Evolutionary conservation across 2,888 invertebrate genomes (phyloP).

Genomic region (Scaptomyza tumidula): DNA sequence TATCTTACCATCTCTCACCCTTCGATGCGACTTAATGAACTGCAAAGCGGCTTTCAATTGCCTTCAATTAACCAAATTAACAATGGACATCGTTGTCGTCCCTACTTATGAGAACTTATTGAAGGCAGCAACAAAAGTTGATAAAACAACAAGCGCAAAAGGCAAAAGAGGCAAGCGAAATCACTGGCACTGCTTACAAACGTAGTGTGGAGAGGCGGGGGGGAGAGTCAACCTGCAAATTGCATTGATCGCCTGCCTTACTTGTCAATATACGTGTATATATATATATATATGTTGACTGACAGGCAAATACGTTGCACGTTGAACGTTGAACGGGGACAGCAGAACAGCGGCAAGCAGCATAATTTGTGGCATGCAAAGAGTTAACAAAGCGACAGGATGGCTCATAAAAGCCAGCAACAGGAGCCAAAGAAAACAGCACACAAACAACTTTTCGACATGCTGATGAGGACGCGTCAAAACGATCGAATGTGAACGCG

Average conservation of each 20-base stretch:
- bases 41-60: constrained; percentile 79
- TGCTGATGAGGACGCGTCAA: constrained; percentile 75
- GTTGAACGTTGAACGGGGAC: no score
- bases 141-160: constrained; percentile 3
- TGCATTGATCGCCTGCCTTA: constrained; percentile 37
- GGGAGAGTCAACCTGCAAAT: constrained; percentile 46
- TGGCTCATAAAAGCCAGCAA: constrained; percentile 38
- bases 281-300: not conserved
- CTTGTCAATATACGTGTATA: constrained; percentile 30
- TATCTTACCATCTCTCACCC: not conserved
- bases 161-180: constrained; percentile 34
- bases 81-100: constrained; percentile 53
- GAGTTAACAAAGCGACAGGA: constrained; percentile 75
- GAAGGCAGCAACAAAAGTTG: constrained; percentile 16
- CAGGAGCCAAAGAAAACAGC: not conserved
- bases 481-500: constrained; percentile 66
- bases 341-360: constrained; percentile 11
- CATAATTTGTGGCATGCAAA: constrained; percentile 80
- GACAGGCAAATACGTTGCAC: no score
- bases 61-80: constrained; percentile 79
- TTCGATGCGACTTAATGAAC: constrained; percentile 72
- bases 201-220: no score
- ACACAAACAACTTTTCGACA: constrained; percentile 59
- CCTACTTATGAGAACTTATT: constrained; percentile 56
- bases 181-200: constrained; percentile 32